A percentile compares a stretch with the other conserved stretches of the same genome.
Evolutionary conservation across 2,797 vertebrate species (phyloP).

Genomic region (Typhlichthys eigenmanni): DNA sequence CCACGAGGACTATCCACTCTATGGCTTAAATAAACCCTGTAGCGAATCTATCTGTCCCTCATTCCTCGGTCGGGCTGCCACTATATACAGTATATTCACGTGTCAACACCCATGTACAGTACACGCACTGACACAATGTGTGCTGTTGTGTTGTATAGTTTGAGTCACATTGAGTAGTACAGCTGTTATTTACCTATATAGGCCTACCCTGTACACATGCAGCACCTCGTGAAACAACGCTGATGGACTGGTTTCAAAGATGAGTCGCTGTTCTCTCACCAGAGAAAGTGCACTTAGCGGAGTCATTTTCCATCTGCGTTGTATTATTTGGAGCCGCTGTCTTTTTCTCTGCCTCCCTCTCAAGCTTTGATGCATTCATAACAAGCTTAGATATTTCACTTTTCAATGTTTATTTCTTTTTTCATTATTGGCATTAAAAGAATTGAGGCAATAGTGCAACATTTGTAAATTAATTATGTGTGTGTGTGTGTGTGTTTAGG

Average conservation of each 20-base stretch:
- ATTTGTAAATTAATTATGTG: no score
- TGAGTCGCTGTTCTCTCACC: conserved; percentile 59
- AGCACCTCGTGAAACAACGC: conserved; percentile 30
- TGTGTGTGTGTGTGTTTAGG: no score
- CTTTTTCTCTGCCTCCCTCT: conserved; percentile 8
- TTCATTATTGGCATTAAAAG: no score
- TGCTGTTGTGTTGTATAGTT: conserved; percentile 46
- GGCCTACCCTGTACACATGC: conserved; percentile 26
- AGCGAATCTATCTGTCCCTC: no score
- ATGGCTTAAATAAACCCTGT: no score
- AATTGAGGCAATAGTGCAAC: no score
- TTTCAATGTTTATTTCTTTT: no score
- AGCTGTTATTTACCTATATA: conserved; percentile 60
- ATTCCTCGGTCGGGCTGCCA: no score
- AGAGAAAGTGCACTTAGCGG: conserved; percentile 66
- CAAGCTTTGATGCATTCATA: conserved; percentile 12
- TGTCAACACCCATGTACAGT: neutral
- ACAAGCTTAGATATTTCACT: no score
- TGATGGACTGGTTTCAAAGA: conserved; percentile 65
- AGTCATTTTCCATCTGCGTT: conserved; percentile 55
- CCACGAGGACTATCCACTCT: no score
- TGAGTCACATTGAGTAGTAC: conserved; percentile 52
- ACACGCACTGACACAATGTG: conserved; percentile 10
- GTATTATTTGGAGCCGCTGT: conserved; percentile 53
- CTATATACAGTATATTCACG: no score